Evolutionary conservation across 1,140 invertebrate species (phyloP).

Genomic region (Drosophila prosaltans): DNA sequence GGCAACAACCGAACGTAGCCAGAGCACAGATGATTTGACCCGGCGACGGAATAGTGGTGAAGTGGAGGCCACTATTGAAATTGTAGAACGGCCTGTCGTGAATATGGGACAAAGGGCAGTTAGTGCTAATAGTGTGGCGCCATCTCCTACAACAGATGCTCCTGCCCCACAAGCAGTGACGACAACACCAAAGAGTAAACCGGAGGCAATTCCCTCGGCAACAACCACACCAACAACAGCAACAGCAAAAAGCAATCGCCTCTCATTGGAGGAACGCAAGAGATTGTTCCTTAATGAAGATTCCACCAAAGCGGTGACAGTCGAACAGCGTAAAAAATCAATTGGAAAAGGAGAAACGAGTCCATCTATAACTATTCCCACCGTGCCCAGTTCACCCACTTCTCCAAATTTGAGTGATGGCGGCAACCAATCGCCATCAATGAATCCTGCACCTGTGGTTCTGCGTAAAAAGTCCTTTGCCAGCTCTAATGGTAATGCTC

Average conservation of each 20-base stretch:
- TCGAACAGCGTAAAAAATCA: conserved; percentile 69
- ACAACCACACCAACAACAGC: no score
- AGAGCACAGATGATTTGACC: conserved; percentile 70
- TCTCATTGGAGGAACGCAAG: conserved; percentile 74
- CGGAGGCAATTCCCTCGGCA: conserved; percentile 11
- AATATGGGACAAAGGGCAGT: conserved; percentile 49
- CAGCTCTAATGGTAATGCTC: conserved; percentile 44
- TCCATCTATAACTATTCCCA: conserved; percentile 28
- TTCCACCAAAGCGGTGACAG: conserved; percentile 49
- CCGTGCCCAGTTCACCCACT: conserved; percentile 23
- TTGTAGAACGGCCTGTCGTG: conserved; percentile 68
- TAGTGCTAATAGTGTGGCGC: conserved; percentile 55
- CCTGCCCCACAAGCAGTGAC: conserved; percentile 33
- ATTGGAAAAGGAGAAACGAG: conserved; percentile 44
- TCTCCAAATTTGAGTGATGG: conserved; percentile 28
- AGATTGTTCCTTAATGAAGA: conserved; percentile 73
- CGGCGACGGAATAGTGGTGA: conserved; percentile 83
- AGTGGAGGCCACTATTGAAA: conserved; percentile 83
- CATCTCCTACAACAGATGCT: conserved; percentile 39
- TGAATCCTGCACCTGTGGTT: conserved; percentile 75
- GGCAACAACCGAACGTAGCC: conserved; percentile 54
- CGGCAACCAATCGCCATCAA: conserved; percentile 32
- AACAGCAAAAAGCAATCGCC: conserved; percentile 39
- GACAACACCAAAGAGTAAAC: conserved; percentile 37
- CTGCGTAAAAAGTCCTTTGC: conserved; percentile 85